Evolutionary conservation across 2,888 invertebrate genomes (phyloP).

Genomic region (Cheilosia scutellata): DNA sequence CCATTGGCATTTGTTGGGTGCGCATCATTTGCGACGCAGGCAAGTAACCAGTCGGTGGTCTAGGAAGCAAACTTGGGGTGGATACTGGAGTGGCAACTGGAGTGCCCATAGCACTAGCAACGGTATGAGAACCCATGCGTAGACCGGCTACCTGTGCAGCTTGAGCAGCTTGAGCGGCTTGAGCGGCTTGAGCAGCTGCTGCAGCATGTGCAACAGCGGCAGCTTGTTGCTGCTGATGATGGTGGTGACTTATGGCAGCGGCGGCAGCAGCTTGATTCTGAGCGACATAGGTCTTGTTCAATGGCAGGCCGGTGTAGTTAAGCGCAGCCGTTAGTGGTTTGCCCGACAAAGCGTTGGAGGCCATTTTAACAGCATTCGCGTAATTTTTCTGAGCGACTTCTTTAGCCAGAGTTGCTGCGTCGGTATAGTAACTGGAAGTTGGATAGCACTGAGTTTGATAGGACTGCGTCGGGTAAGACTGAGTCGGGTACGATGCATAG

Average conservation of each 20-base stretch:
- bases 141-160: slow-evolving; percentile 70
- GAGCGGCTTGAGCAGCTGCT: slow-evolving; percentile 77
- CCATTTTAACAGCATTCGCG: slow-evolving; percentile 89
- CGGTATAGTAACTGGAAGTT: slow-evolving; percentile 83
- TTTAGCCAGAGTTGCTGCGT: slow-evolving; percentile 89
- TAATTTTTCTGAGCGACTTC: slow-evolving; percentile 94
- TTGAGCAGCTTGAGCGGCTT: slow-evolving; percentile 78
- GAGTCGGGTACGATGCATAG: slow-evolving; percentile 62
- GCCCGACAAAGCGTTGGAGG: slow-evolving; percentile 80
- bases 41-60: slow-evolving; percentile 77
- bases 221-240: slow-evolving; percentile 76
- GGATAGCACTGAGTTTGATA: slow-evolving; percentile 78
- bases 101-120: slow-evolving; percentile 76
- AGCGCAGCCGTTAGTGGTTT: slow-evolving; percentile 86
- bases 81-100: slow-evolving; percentile 76
- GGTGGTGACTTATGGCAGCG: slow-evolving; percentile 75
- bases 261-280: slow-evolving; percentile 76
- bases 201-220: slow-evolving; percentile 78
- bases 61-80: slow-evolving; percentile 72
- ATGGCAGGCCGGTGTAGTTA: slow-evolving; percentile 89
- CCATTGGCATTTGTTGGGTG: slow-evolving; percentile 73
- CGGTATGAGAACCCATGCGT: slow-evolving; percentile 56
- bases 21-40: slow-evolving; percentile 76
- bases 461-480: slow-evolving; percentile 61
- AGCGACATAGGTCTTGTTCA: slow-evolving; percentile 86